Evolutionary conservation across 2,113 vertebrate genomes (phyloP), one percentile per base, ranked within the genome.

Genomic region (Anhinga rufa): DNA sequence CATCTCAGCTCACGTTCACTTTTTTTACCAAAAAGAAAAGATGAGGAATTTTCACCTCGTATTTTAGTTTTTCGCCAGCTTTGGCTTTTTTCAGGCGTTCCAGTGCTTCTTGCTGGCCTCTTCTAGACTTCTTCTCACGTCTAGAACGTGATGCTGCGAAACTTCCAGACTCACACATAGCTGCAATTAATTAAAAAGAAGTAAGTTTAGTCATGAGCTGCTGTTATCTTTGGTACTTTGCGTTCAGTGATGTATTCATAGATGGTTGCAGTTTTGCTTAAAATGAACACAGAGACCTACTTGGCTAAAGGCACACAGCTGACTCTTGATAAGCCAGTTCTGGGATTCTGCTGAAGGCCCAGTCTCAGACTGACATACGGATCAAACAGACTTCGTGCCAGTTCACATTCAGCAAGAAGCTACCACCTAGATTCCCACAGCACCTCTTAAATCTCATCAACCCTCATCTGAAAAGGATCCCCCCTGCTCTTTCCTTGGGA

Each of bases 1-100:
- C 36, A 65, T 36, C 10, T 77, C 70, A 32, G 75, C 8, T 82
- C 34, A 46, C 13, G 14, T 60, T 48, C 15, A 4, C 2, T 74
- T 94, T 74, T 94, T 38, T 46, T 57, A 82, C 25, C 46, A 69
- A 57, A 54, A 85, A 85, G 6, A 42, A 77, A 13, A 77, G 19
- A 82, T 5, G 3, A 49, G 8, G 25, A 60, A 91, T n/a, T 60
- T 97, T 98, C 95, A 99, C 99, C 98, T 99, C 98, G 70, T 99
- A 99, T 98, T 99, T 99, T 90, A 99, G 95, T 97, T 99, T 99
- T 98, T 99, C 98, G 5, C 99, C 99, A 77, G 97, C 98, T 98
- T 99, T 99, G 79, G 98, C 98, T 96, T 98, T 99, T 97, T 98
- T 99, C 84, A 99, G 96, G 95, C 98, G 98, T 95, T 99, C 99